phyloP scores from a whole-genome alignment of 1,140 invertebrate genomes.

The Trachymyrmex cornetzi region DNA sequence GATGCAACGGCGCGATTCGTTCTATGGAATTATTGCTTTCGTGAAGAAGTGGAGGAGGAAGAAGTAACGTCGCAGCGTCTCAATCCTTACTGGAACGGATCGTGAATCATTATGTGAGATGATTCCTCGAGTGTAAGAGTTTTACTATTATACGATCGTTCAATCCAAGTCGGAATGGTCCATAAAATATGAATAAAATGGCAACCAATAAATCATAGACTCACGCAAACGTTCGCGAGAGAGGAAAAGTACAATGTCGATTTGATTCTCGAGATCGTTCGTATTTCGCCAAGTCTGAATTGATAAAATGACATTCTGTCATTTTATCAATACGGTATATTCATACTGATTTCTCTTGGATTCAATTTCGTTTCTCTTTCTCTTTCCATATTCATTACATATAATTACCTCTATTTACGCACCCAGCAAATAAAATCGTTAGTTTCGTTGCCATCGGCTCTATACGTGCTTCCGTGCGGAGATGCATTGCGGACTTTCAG shows the following conservation, averaged over 20 bases:
- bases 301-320: neutral
- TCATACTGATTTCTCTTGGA: neutral
- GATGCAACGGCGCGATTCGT: constrained; percentile 8
- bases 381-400: constrained; percentile 11
- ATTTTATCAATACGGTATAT: neutral
- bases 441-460: neutral
- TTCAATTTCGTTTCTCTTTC: neutral
- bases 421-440: neutral
- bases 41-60: constrained; percentile 14
- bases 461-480: neutral
- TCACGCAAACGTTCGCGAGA: neutral
- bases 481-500: constrained; percentile 20
- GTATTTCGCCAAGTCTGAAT: neutral
- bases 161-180: neutral
- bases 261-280: neutral
- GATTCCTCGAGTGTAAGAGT: constrained; percentile 16
- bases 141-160: constrained; percentile 32
- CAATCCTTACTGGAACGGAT: constrained; percentile 29
- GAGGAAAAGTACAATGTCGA: constrained; percentile 17
- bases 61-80: constrained; percentile 32
- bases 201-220: constrained; percentile 34
- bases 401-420: constrained; percentile 21
- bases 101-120: constrained; percentile 38
- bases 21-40: constrained; percentile 24
- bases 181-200: constrained; percentile 37